Evolutionary conservation across 1,140 invertebrate genomes (phyloP).

Genomic region (Danaus plexippus): DNA sequence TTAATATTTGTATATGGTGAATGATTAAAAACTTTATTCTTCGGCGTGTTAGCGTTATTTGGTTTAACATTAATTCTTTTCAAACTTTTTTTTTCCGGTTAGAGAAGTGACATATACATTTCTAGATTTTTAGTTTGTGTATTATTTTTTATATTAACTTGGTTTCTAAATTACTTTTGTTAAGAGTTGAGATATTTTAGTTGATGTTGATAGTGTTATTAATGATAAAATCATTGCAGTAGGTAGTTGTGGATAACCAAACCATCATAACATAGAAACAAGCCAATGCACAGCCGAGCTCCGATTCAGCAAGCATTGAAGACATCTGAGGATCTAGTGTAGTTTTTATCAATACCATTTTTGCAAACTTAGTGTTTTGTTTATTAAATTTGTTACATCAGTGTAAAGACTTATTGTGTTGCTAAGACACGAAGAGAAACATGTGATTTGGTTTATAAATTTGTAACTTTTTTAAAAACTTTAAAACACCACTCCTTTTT

Average conservation of each 20-base stretch:
- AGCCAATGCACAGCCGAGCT: constrained; percentile 73
- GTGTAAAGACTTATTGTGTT: constrained; percentile 35
- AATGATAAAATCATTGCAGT: constrained; percentile 8
- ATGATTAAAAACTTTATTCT: no score
- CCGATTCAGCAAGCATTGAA: constrained; percentile 90
- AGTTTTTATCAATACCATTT: constrained; percentile 54
- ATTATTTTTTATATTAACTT: no score
- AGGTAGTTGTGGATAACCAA: constrained; percentile 21
- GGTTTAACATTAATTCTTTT: no score
- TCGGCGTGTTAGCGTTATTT: no score
- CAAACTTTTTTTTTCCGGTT: no score
- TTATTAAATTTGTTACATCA: constrained; percentile 54
- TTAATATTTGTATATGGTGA: no score
- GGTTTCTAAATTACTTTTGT: no score
- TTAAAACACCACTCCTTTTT: constrained; percentile 51
- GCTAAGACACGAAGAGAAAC: constrained; percentile 40
- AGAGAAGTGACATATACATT: no score
- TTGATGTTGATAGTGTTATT: no score
- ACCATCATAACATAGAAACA: constrained; percentile 27
- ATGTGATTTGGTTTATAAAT: constrained; percentile 61
- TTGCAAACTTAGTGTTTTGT: constrained; percentile 49
- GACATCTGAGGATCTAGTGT: constrained; percentile 88
- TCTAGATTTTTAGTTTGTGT: no score
- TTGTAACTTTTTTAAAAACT: constrained; percentile 43
- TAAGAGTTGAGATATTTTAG: no score